Conservation (phyloP, 2,113 vertebrate genomes). For the Saimiri boliviensis region DNA sequence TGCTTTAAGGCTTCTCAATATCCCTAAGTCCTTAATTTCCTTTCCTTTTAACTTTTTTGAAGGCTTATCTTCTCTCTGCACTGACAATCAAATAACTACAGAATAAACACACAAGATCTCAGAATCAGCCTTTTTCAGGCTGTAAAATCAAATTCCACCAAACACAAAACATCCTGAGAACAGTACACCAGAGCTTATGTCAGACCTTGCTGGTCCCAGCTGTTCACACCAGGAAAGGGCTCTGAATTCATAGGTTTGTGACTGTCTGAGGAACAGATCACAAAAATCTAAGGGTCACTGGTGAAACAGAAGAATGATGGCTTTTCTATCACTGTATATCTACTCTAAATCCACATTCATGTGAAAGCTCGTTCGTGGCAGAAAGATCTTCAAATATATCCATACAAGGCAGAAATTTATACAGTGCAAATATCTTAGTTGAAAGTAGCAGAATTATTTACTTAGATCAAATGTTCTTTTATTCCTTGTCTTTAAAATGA, state of each 20-base stretch:
- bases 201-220: neutral
- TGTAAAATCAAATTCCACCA: neutral
- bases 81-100: neutral
- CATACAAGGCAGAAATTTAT: neutral
- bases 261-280: neutral
- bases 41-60: neutral
- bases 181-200: rapidly evolving
- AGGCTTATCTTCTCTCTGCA: neutral
- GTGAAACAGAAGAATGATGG: neutral
- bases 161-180: neutral
- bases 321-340: neutral
- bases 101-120: neutral
- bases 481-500: neutral
- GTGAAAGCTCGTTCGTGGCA: neutral
- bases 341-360: neutral
- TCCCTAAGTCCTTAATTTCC: neutral
- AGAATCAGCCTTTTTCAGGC: neutral
- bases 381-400: neutral
- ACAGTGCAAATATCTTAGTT: neutral
- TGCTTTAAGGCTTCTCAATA: neutral
- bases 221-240: neutral
- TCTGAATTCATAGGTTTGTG: neutral
- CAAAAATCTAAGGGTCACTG: neutral
- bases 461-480: neutral
- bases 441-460: neutral